phyloP scores from a whole-genome alignment of 2,888 invertebrate genomes.

The Troides oblongomaculatus region DNA sequence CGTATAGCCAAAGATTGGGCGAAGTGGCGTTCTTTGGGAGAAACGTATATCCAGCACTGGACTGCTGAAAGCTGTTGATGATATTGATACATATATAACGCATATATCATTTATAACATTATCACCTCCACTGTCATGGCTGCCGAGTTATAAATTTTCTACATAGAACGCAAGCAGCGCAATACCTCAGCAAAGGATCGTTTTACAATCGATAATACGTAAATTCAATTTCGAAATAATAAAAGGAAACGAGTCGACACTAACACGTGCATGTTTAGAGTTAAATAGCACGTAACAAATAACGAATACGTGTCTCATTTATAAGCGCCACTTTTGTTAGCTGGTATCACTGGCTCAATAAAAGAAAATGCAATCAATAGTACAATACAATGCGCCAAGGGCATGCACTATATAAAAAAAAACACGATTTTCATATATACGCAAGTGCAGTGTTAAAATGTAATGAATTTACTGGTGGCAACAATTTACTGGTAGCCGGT shows the following conservation, averaged over 20 bases:
- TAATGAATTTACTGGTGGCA: no score
- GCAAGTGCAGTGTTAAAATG: neutral
- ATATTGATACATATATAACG: no score
- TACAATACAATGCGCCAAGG: conserved; percentile 21
- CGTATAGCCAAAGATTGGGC: no score
- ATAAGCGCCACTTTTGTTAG: conserved; percentile 4
- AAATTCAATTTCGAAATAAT: neutral
- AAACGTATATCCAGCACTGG: no score
- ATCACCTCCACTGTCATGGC: no score
- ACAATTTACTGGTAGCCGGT: no score
- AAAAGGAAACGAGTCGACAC: conserved; percentile 32
- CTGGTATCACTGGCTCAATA: neutral
- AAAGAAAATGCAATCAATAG: conserved; percentile 7
- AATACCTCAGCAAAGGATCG: neutral
- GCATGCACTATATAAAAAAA: conserved; percentile 3
- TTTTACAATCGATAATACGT: neutral
- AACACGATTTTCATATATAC: neutral
- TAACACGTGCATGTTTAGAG: neutral
- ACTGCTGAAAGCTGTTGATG: no score
- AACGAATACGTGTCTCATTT: conserved; percentile 22
- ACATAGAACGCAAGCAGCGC: neutral
- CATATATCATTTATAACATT: no score
- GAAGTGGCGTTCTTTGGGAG: no score
- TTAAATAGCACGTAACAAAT: conserved; percentile 22
- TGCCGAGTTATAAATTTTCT: no score